These are phyloP conservation scores for Scophthalmus maximus DNA, from an alignment of 2,113 vertebrate species.

Conservation along the genomic window DNA sequence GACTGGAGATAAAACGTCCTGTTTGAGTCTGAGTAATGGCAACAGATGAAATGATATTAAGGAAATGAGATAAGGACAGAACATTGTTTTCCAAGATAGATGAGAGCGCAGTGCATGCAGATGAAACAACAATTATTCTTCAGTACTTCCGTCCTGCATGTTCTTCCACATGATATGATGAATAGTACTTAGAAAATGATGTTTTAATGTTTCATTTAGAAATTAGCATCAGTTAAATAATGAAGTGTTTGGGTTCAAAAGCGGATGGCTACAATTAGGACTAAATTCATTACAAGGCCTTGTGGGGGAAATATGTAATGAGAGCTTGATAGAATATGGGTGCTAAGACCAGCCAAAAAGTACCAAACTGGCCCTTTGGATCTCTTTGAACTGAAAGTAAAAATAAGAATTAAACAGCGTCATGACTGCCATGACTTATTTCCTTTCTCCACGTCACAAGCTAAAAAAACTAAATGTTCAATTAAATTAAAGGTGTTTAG, in stretches of 20 bases:
- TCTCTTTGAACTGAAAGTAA: background rate
- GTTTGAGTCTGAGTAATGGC: conserved; percentile 36
- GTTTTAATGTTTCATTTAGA: background rate
- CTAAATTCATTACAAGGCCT: background rate
- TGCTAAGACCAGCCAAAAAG: too few species aligned
- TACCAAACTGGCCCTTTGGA: background rate
- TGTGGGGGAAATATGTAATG: background rate
- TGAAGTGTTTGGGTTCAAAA: background rate
- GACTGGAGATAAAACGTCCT: conserved; percentile 52
- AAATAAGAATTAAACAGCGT: background rate
- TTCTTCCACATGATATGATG: background rate
- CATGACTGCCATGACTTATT: background rate
- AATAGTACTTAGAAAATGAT: background rate
- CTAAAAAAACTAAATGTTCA: too few species aligned
- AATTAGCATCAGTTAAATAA: background rate
- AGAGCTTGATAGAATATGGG: background rate
- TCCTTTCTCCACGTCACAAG: too few species aligned
- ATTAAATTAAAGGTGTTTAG: too few species aligned
- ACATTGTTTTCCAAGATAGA: conserved; percentile 33
- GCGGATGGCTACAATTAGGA: background rate
- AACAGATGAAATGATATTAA: conserved; percentile 40
- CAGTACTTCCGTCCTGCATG: conserved; percentile 4
- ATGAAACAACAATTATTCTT: background rate
- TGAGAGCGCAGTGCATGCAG: conserved; percentile 10
- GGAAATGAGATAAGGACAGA: conserved; percentile 52